Percentiles rank a stretch among this genome's conserved stretches.
Conservation (phyloP, 2,797 vertebrate genomes). For the Rhinichthys osculus region DNA sequence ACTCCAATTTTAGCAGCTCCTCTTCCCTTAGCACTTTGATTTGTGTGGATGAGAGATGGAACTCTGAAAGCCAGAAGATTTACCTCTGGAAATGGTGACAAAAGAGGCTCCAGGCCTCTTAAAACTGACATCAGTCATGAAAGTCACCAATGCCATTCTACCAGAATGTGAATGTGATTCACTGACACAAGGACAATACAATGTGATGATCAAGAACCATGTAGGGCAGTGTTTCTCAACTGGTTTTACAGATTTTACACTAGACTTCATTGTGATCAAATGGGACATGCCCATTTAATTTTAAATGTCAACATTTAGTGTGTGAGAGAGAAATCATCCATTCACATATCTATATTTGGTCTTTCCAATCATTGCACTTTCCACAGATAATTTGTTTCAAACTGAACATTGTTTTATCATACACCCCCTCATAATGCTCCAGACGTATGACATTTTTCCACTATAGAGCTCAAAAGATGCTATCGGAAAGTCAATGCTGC, state of each 20-base stretch:
- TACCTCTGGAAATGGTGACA: background rate
- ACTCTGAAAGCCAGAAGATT: slow-evolving; percentile 2
- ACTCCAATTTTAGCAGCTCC: background rate
- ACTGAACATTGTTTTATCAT: too few species aligned
- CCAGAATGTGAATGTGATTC: slow-evolving; percentile 7
- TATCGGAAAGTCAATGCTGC: too few species aligned
- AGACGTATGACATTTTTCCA: too few species aligned
- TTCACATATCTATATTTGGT: too few species aligned
- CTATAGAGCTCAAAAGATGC: too few species aligned
- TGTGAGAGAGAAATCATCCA: background rate
- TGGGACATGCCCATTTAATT: background rate
- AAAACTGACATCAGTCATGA: slow-evolving; percentile 36
- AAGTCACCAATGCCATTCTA: slow-evolving; percentile 1
- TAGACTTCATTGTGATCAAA: background rate
- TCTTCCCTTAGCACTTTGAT: slow-evolving; percentile 6
- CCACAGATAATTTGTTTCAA: too few species aligned
- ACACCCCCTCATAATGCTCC: too few species aligned
- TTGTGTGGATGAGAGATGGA: slow-evolving; percentile 19
- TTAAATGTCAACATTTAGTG: background rate
- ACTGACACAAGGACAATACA: slow-evolving; percentile 14
- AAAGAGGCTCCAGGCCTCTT: background rate
- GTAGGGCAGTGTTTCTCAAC: too few species aligned
- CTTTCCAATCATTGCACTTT: too few species aligned
- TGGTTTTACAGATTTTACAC: background rate
- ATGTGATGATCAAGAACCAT: background rate